phyloP scores from a whole-genome alignment of 2,888 invertebrate species.

The Syrphus vitripennis region DNA sequence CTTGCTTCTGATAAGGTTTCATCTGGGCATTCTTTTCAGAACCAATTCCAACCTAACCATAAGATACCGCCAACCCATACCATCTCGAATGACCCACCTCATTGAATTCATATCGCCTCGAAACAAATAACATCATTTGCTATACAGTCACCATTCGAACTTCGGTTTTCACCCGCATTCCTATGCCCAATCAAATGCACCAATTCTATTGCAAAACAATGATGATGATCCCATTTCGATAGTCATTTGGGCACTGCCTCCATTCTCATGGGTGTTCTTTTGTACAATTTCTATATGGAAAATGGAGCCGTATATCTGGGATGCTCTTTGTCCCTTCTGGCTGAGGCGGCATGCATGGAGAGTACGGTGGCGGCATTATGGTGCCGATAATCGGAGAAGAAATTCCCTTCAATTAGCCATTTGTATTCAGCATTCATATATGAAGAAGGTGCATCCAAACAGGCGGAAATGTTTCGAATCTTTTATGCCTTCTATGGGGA shows the following conservation, averaged over 20 bases:
- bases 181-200: conserved; percentile 42
- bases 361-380: background rate
- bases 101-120: conserved; percentile 56
- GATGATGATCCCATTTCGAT: conserved; percentile 69
- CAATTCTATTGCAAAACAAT: conserved; percentile 54
- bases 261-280: conserved; percentile 66
- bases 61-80: background rate
- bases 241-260: conserved; percentile 37
- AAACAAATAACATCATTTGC: conserved; percentile 64
- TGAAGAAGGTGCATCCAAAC: conserved; percentile 56
- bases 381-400: conserved; percentile 53
- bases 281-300: background rate
- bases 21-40: conserved; percentile 1
- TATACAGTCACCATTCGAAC: background rate
- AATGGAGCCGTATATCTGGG: background rate
- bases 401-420: conserved; percentile 69
- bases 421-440: conserved; percentile 47
- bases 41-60: background rate
- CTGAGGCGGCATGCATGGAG: background rate
- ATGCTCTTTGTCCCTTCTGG: conserved; percentile 24
- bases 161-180: conserved; percentile 42
- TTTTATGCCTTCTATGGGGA: conserved; percentile 45
- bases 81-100: conserved; percentile 44
- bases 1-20: conserved; percentile 4
- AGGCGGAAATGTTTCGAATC: conserved; percentile 64